These are phyloP conservation scores for Neelides sp. DNA, from an alignment of 1,140 invertebrate genomes.

Conservation along the genomic window DNA sequence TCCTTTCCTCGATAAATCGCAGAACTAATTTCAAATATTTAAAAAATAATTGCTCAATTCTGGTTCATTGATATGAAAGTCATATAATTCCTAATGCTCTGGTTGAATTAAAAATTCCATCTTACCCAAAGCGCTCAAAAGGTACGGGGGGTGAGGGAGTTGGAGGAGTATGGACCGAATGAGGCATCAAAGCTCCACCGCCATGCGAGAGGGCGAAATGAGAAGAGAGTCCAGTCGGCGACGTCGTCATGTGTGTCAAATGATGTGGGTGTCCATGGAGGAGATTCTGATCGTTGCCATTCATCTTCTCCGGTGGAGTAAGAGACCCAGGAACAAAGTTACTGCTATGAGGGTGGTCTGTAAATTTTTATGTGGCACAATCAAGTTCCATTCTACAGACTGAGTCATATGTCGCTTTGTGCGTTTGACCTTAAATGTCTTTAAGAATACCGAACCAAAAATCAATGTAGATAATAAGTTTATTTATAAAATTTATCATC, in stretches of 20 bases:
- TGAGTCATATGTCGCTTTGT: no score
- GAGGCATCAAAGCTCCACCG: conserved; percentile 39
- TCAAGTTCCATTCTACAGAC: no score
- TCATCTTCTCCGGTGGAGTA: conserved; percentile 43
- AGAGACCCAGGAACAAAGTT: conserved; percentile 34
- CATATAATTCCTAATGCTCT: background rate
- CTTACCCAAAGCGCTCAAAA: conserved; percentile 42
- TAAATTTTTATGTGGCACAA: no score
- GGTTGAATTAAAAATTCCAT: background rate
- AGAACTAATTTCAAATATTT: conserved; percentile 37
- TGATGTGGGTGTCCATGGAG: conserved; percentile 32
- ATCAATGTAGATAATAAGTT: no score
- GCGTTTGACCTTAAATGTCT: no score
- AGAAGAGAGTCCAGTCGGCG: conserved; percentile 28
- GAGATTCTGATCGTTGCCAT: conserved; percentile 34
- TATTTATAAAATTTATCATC: no score
- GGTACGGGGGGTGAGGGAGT: conserved; percentile 46
- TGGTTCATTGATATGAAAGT: background rate
- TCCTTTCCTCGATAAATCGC: conserved; percentile 62
- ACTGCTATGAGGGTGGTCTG: conserved; percentile 31
- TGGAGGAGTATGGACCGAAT: conserved; percentile 60
- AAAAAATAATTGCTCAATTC: conserved; percentile 1
- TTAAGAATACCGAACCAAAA: no score
- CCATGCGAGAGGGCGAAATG: conserved; percentile 35
- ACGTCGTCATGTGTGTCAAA: conserved; percentile 30